These are phyloP conservation scores for Drosophila multiciliata DNA, from an alignment of 2,888 invertebrate genomes.

Conservation along the genomic window DNA sequence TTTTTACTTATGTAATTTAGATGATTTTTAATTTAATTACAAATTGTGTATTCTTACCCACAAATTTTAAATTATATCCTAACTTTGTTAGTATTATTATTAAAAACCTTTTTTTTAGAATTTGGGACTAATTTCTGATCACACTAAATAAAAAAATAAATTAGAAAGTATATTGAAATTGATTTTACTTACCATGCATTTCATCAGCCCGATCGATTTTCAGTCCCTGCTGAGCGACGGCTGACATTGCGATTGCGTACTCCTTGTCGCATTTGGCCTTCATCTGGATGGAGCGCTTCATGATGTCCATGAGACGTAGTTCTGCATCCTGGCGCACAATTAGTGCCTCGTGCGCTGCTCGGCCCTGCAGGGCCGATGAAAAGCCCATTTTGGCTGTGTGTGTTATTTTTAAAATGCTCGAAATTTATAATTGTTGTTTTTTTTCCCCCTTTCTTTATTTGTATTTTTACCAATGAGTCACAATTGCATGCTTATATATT, in stretches of 20 bases:
- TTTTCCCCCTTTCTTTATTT: constrained; percentile 11
- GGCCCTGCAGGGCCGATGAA: constrained; percentile 93
- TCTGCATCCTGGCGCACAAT: constrained; percentile 96
- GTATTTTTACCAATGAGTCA: constrained; percentile 51
- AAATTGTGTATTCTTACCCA: not conserved
- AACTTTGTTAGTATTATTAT: not conserved
- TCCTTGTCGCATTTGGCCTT: constrained; percentile 97
- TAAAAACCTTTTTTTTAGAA: not conserved
- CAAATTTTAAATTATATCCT: not conserved
- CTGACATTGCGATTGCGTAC: constrained; percentile 93
- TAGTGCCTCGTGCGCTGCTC: constrained; percentile 95
- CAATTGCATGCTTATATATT: constrained; percentile 33
- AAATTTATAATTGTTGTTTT: constrained; percentile 23
- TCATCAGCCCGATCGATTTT: constrained; percentile 89
- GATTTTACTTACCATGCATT: constrained; percentile 82
- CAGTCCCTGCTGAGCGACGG: constrained; percentile 92
- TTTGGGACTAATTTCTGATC: not conserved
- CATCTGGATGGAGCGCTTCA: constrained; percentile 93
- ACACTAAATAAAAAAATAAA: not conserved
- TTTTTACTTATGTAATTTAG: not conserved
- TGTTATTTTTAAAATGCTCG: constrained; percentile 9
- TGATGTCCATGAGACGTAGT: constrained; percentile 94
- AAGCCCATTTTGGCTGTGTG: constrained; percentile 90
- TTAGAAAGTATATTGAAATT: not conserved
- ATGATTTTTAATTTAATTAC: not conserved